Evolutionary conservation across 1,140 invertebrate species (phyloP).

Genomic region (Neodiprion fabricii): DNA sequence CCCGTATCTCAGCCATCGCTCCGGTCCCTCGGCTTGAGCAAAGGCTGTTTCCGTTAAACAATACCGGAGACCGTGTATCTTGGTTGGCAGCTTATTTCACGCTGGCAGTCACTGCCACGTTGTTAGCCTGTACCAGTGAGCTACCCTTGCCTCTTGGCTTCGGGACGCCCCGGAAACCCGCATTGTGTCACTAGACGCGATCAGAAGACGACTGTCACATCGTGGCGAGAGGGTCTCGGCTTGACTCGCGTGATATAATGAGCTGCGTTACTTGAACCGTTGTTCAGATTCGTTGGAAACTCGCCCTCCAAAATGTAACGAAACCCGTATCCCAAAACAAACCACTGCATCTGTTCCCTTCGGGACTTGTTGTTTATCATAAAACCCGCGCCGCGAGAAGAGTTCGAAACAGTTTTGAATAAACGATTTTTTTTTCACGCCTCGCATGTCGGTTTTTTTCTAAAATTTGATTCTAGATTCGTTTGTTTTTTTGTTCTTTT

Average conservation of each 20-base stretch:
- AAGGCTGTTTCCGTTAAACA: constrained; percentile 33
- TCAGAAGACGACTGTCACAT: background rate
- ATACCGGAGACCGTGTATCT: constrained; percentile 42
- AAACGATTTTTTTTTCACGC: too few species aligned
- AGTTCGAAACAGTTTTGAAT: too few species aligned
- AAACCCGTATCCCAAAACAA: background rate
- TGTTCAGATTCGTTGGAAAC: background rate
- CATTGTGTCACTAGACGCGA: constrained; percentile 1
- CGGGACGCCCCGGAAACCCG: background rate
- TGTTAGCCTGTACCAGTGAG: constrained; percentile 27
- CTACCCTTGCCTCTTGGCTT: background rate
- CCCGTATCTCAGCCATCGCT: background rate
- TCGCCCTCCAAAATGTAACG: background rate
- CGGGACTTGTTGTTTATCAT: background rate
- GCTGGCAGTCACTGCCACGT: constrained; percentile 38
- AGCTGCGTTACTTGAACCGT: background rate
- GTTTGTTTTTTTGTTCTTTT: too few species aligned
- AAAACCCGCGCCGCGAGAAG: too few species aligned
- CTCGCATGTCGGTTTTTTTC: too few species aligned
- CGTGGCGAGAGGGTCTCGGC: background rate
- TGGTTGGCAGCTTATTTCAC: constrained; percentile 49
- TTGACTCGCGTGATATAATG: background rate
- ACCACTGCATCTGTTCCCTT: background rate
- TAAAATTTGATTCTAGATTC: too few species aligned
- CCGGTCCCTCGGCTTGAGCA: background rate